Conservation (phyloP, 2,888 invertebrate genomes). For the Therioaphis trifolii region DNA sequence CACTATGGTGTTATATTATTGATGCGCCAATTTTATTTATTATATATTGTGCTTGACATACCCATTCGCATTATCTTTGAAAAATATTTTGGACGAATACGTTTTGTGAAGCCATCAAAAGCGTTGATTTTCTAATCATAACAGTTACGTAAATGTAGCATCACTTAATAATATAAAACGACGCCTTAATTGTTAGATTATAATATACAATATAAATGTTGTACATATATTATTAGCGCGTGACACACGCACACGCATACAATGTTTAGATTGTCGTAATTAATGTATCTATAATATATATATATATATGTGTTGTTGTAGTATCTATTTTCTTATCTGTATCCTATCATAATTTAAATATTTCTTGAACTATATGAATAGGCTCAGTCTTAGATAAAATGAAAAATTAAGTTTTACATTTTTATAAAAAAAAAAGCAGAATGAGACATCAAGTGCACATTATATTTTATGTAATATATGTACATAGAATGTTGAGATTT, state of each 20-base stretch:
- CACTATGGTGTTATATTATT: neutral
- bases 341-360: no score
- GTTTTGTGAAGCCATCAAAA: neutral
- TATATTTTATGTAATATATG: no score
- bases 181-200: neutral
- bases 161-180: neutral
- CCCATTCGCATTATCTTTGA: neutral
- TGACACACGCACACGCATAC: neutral
- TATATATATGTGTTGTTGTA: no score
- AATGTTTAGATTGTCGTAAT: no score
- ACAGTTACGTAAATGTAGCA: neutral
- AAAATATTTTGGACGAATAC: neutral
- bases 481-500: no score
- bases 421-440: no score
- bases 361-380: no score
- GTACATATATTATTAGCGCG: neutral
- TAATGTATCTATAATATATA: no score
- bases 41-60: neutral
- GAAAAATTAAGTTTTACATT: no score
- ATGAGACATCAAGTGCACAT: no score
- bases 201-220: neutral
- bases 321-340: no score
- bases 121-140: conserved; percentile 2
- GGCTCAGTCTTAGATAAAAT: no score
- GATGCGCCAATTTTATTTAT: neutral